These are phyloP conservation scores for Tiliqua scincoides DNA, from an alignment of 2,113 vertebrate species.

Conservation along the genomic window DNA sequence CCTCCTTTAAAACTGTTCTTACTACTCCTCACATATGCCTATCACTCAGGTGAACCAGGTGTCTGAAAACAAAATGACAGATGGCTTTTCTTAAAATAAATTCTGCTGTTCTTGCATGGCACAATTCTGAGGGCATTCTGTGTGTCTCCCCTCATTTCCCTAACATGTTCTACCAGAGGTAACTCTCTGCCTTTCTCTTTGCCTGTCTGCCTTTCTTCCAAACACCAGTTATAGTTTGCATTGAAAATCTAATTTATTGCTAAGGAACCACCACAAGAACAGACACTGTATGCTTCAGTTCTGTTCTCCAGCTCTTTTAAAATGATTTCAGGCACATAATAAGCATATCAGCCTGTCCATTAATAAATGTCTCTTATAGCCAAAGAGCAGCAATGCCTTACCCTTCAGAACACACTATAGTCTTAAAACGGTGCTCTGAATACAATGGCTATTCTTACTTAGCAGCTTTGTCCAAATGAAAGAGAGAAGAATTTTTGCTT, in stretches of 20 bases:
- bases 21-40: not conserved
- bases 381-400: slow-evolving; percentile 53
- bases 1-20: not conserved
- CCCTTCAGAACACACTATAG: slow-evolving; percentile 46
- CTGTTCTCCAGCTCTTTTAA: slow-evolving; percentile 52
- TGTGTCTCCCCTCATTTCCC: slow-evolving; percentile 39
- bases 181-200: slow-evolving; percentile 38
- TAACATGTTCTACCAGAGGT: slow-evolving; percentile 19
- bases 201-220: no score
- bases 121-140: slow-evolving; percentile 10
- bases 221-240: slow-evolving; percentile 49
- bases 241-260: slow-evolving; percentile 62
- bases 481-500: slow-evolving; percentile 47
- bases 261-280: slow-evolving; percentile 52
- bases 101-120: slow-evolving; percentile 45
- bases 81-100: not conserved
- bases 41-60: slow-evolving; percentile 22
- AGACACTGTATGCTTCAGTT: slow-evolving; percentile 42
- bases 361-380: slow-evolving; percentile 62
- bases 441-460: slow-evolving; percentile 41
- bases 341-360: slow-evolving; percentile 57
- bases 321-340: slow-evolving; percentile 55
- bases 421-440: slow-evolving; percentile 38
- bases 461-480: slow-evolving; percentile 54
- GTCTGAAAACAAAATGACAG: not conserved